phyloP scores from a whole-genome alignment of 2,797 vertebrate species.

The Myotis myotis region DNA sequence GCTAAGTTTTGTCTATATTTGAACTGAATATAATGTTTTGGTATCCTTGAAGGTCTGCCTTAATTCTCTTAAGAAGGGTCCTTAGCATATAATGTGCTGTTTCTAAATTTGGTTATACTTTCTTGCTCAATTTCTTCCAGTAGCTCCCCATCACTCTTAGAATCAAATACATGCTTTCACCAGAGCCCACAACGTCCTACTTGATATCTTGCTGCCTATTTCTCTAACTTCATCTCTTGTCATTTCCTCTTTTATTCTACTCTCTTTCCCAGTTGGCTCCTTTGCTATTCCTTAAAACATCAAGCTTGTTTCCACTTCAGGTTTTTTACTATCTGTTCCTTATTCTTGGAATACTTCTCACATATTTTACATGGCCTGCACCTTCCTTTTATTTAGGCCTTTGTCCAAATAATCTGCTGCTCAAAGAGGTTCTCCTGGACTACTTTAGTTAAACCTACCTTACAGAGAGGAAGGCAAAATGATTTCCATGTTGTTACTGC shows the following conservation, averaged over 20 bases:
- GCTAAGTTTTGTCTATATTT: not conserved
- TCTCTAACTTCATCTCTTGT: not conserved
- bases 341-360: constrained; percentile 19
- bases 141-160: not conserved
- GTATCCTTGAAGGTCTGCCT: constrained; percentile 33
- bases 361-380: not conserved
- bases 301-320: not conserved
- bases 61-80: not conserved
- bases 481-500: not conserved
- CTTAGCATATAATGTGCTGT: not conserved
- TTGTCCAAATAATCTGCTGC: not conserved
- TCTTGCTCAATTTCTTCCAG: not conserved
- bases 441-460: not conserved
- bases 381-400: constrained; percentile 45
- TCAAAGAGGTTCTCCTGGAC: not conserved
- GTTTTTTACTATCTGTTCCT: not conserved
- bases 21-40: not conserved
- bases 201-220: not conserved
- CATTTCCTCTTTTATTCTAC: not conserved
- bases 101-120: constrained; percentile 25
- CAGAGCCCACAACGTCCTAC: not conserved
- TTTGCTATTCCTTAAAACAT: not conserved
- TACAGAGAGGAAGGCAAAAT: not conserved
- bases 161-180: constrained; percentile 31
- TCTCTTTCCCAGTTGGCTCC: not conserved